Percentiles rank a stretch among this genome's conserved stretches.
These are phyloP conservation scores for Nesometra sesokonis DNA, from an alignment of 35 echinoderm and acorn worm genomes.

Conservation along the genomic window DNA sequence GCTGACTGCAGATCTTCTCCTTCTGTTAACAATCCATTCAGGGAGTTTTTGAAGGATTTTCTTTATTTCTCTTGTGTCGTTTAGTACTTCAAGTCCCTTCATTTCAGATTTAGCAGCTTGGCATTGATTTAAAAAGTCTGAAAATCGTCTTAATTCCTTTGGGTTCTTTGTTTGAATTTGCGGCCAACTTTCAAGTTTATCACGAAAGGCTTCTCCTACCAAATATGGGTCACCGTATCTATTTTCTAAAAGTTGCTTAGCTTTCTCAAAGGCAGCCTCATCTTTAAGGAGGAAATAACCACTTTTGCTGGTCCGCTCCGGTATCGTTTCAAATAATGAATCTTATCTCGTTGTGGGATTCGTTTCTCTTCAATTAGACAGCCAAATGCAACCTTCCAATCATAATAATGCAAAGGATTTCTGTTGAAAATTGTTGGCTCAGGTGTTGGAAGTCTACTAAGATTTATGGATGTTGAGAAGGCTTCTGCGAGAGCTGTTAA, in stretches of 20 bases:
- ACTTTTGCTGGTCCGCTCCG: neutral
- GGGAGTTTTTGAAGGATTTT: constrained; percentile 45
- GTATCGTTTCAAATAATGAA: constrained; percentile 23
- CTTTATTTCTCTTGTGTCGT: constrained; percentile 25
- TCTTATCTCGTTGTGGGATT: constrained; percentile 6
- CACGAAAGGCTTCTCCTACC: constrained; percentile 24
- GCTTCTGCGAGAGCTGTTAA: neutral
- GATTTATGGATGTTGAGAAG: neutral
- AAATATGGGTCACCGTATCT: constrained; percentile 20
- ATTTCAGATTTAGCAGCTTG: constrained; percentile 25
- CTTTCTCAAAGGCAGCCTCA: constrained; percentile 18
- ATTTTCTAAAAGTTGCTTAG: constrained; percentile 15
- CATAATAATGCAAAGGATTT: constrained; percentile 16
- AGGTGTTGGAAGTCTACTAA: constrained; percentile 4
- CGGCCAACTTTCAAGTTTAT: constrained; percentile 18
- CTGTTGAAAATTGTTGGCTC: constrained; percentile 28
- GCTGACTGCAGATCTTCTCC: constrained; percentile 10
- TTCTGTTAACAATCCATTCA: constrained; percentile 13
- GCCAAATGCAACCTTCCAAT: constrained; percentile 26
- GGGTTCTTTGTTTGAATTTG: constrained; percentile 10
- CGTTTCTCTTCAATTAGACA: neutral
- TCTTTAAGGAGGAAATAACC: constrained; percentile 5
- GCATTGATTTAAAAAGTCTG: constrained; percentile 29
- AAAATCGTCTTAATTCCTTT: constrained; percentile 1
- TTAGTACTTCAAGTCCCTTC: neutral